Percentiles rank a stretch among this genome's conserved stretches.
Evolutionary conservation across 2,113 vertebrate genomes (phyloP).

Genomic region (Boleophthalmus pectinirostris): DNA sequence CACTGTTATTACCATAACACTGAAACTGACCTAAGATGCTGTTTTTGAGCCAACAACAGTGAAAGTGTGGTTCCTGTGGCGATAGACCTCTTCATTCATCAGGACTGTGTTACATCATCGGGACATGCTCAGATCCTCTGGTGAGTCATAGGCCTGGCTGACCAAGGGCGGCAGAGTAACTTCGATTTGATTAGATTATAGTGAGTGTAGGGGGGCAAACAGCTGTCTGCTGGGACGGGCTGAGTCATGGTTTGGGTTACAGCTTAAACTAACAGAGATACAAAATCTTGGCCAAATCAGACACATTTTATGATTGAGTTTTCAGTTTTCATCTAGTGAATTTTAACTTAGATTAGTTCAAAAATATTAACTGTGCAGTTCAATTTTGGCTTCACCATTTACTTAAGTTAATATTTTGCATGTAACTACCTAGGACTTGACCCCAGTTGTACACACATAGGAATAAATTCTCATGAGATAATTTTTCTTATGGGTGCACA

Average conservation of each 20-base stretch:
- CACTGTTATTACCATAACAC: background rate
- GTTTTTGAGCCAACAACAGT: conserved; percentile 19
- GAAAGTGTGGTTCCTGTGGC: conserved; percentile 25
- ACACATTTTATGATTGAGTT: background rate
- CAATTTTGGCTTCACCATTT: no score
- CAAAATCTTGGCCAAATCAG: background rate
- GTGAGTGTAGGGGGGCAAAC: conserved; percentile 7
- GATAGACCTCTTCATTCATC: conserved; percentile 44
- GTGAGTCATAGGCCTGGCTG: conserved; percentile 42
- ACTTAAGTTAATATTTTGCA: no score
- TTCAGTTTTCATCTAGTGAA: background rate
- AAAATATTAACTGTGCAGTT: background rate
- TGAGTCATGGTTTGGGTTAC: background rate
- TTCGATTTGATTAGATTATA: conserved; percentile 1
- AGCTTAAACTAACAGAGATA: background rate
- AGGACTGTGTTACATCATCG: conserved; percentile 45
- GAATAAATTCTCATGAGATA: no score
- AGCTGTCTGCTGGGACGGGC: conserved; percentile 8
- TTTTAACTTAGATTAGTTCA: background rate
- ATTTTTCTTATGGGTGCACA: no score
- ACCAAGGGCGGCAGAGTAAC: conserved; percentile 19
- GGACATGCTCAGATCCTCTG: conserved; percentile 27
- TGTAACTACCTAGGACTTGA: no score
- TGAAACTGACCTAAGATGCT: conserved; percentile 14
- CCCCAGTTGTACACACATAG: no score